Evolutionary conservation across 2,888 invertebrate genomes (phyloP).

Genomic region (Crematogaster levior): DNA sequence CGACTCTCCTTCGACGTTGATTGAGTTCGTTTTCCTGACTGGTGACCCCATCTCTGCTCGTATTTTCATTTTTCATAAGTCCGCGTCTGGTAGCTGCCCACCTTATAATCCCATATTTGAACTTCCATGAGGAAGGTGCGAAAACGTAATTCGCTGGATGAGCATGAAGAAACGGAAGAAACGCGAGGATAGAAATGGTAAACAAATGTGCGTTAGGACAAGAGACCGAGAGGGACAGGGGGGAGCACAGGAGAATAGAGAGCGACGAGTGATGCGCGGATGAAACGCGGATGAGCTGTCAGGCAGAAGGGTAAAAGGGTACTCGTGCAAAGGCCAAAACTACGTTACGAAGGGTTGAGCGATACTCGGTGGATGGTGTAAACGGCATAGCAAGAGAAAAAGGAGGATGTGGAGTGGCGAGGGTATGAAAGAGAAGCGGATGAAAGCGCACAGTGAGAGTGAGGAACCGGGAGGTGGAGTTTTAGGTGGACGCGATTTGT

Average conservation of each 20-base stretch:
- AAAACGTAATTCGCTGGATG: slow-evolving; percentile 74
- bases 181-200: slow-evolving; percentile 37
- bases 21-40: slow-evolving; percentile 16
- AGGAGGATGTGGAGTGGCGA: slow-evolving; percentile 12
- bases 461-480: not conserved
- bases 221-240: slow-evolving; percentile 22
- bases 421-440: slow-evolving; percentile 44
- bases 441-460: slow-evolving; percentile 38
- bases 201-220: slow-evolving; percentile 41
- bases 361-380: slow-evolving; percentile 62
- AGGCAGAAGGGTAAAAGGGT: slow-evolving; percentile 45
- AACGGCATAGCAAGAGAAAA: slow-evolving; percentile 35
- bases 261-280: not conserved
- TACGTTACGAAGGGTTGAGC: slow-evolving; percentile 56
- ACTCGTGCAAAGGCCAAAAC: slow-evolving; percentile 60
- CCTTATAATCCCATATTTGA: slow-evolving; percentile 73
- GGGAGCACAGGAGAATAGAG: not conserved
- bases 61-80: slow-evolving; percentile 67
- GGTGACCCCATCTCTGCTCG: slow-evolving; percentile 41
- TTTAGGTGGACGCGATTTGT: slow-evolving; percentile 50
- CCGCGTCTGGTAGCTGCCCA: slow-evolving; percentile 61
- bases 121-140: slow-evolving; percentile 71
- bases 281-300: slow-evolving; percentile 14
- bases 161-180: slow-evolving; percentile 22
- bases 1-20: slow-evolving; percentile 1